phyloP scores from a whole-genome alignment of 2,113 vertebrate species.

The Tamias sibiricus region DNA sequence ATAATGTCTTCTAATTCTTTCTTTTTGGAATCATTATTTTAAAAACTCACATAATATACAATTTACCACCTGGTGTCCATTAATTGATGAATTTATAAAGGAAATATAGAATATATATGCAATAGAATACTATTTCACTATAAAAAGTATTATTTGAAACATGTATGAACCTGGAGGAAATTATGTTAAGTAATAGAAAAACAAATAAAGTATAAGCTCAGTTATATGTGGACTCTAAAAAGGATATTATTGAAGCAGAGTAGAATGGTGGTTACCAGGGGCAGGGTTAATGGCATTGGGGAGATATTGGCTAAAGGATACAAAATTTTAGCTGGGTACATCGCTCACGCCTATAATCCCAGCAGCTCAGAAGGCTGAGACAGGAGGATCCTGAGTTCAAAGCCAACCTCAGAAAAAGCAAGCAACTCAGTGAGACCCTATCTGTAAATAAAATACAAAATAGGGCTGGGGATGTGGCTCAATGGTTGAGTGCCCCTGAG shows the following conservation, averaged over 20 bases:
- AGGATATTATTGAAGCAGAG: background rate
- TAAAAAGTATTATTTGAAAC: background rate
- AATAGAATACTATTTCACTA: background rate
- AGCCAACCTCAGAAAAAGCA: too few species aligned
- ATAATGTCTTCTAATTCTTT: background rate
- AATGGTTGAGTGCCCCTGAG: too few species aligned
- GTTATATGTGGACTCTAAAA: too few species aligned
- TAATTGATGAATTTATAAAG: background rate
- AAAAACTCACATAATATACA: background rate
- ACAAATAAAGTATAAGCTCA: background rate
- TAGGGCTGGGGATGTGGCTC: too few species aligned
- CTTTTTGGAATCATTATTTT: background rate
- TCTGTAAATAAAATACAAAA: too few species aligned
- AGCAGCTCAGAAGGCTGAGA: too few species aligned
- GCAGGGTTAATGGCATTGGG: background rate
- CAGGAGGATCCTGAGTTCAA: too few species aligned
- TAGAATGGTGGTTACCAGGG: background rate
- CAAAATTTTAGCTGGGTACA: background rate
- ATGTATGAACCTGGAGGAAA: background rate
- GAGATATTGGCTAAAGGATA: background rate
- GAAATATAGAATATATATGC: background rate
- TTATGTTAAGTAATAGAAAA: background rate
- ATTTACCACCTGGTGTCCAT: background rate
- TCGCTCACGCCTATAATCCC: too few species aligned
- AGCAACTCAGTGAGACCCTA: too few species aligned